A percentile compares a stretch with the other conserved stretches of the same genome.
phyloP scores from a whole-genome alignment of 2,888 invertebrate species.

The Nephrocerus scutellatus region DNA sequence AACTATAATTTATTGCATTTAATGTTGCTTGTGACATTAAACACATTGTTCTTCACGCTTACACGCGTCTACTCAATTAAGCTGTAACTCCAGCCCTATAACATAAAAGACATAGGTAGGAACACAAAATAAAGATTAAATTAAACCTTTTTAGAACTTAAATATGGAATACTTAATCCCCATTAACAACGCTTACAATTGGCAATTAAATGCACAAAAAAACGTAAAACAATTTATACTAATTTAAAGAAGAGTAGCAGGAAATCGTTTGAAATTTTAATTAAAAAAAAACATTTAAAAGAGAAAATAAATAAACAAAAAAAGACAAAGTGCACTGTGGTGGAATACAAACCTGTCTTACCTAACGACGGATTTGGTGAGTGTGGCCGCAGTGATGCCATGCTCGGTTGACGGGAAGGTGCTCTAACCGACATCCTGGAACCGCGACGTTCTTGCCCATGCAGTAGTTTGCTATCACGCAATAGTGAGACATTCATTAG shows the following conservation, averaged over 20 bases:
- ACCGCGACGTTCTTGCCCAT: slow-evolving; percentile 69
- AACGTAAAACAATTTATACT: no score
- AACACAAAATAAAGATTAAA: no score
- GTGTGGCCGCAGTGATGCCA: slow-evolving; percentile 74
- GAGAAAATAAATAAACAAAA: slow-evolving; percentile 17
- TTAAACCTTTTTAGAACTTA: no score
- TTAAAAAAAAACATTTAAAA: slow-evolving; percentile 16
- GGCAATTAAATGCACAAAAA: background rate
- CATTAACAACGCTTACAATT: background rate
- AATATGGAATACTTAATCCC: no score
- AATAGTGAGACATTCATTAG: slow-evolving; percentile 85
- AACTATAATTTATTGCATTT: no score
- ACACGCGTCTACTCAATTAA: no score
- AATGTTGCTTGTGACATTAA: no score
- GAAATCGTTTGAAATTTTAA: slow-evolving; percentile 2
- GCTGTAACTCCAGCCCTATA: no score
- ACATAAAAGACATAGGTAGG: no score
- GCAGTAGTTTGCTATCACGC: slow-evolving; percentile 71
- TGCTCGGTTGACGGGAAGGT: slow-evolving; percentile 78
- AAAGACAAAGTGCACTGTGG: slow-evolving; percentile 19
- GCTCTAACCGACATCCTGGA: slow-evolving; percentile 71
- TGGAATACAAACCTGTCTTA: slow-evolving; percentile 49
- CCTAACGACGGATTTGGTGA: slow-evolving; percentile 54
- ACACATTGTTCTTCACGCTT: no score
- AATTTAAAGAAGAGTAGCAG: background rate